Evolutionary conservation across 2,888 invertebrate genomes (phyloP), one percentile per base, ranked within the genome.

Genomic region (Dicyrtoma fusca): DNA sequence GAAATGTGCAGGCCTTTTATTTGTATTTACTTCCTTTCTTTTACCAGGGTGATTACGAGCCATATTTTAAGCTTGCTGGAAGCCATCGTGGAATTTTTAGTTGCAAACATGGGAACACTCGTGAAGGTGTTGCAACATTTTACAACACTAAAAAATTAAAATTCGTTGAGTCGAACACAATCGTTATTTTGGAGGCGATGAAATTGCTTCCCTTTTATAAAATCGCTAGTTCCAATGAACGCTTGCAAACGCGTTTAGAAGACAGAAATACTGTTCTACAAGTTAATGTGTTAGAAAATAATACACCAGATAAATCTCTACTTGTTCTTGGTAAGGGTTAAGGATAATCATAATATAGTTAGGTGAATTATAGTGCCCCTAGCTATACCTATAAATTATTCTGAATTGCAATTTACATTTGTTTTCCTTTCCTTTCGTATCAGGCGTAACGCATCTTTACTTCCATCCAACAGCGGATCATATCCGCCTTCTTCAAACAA

Each of bases 391-490:
- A n/a, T n/a, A n/a, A n/a, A n/a, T n/a, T n/a, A n/a, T n/a, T n/a
- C n/a, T n/a, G n/a, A n/a, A n/a, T n/a, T n/a, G n/a, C n/a, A n/a
- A n/a, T n/a, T n/a, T 11, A 44, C 45, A 44, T 44, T 13, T 8
- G 45, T 44, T 11, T 11, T 44, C 13, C 45, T 13, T 44, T 62
- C 49, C 55, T 71, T 23, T 19, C 61, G 8, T 55, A 42, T 14
- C 51, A 76, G 95, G 90, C 17, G 97, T 95, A 82, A 95, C 94
- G 1, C 97, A 98, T 86, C 86, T 97, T 62, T 97, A 94, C 85
- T 97, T 95, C 82, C 93, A 94, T 83, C 95, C 95, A 0, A 89
- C 92, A 83, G 92, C 96, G 6, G 92, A 94, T 84, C 93, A 95
- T 82, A 90, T 97, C 79, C 87, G 97, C 75, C 85, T 96, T 4